These are phyloP conservation scores for Protobothrops mucrosquamatus DNA, from an alignment of 2,113 vertebrate species.

Conservation along the genomic window DNA sequence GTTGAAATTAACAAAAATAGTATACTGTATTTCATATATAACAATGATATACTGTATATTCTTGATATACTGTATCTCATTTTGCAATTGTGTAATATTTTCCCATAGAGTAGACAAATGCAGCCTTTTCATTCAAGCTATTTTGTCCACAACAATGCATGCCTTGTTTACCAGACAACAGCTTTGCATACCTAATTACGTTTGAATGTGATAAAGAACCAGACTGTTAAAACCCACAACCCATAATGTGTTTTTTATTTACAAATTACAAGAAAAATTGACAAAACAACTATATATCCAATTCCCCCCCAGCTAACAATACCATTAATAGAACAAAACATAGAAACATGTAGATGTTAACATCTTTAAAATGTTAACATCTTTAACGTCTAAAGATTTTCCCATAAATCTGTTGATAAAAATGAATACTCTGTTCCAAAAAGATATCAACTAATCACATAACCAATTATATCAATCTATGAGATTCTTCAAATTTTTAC, in stretches of 20 bases:
- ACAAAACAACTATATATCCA: not conserved
- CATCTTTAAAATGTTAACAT: not conserved
- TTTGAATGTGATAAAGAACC: not conserved
- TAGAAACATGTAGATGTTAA: not conserved
- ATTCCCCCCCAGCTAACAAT: not conserved
- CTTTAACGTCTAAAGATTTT: not conserved
- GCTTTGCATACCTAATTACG: not conserved
- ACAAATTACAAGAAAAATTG: not conserved
- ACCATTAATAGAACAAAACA: not conserved
- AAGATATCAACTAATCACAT: not conserved
- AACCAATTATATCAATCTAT: not conserved
- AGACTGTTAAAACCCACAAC: not conserved
- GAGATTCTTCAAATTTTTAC: not conserved
- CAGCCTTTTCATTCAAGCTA: not conserved
- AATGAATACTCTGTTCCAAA: not conserved
- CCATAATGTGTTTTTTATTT: not conserved
- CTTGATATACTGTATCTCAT: not conserved
- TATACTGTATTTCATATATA: not conserved
- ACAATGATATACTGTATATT: not conserved
- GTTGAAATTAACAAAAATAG: not conserved
- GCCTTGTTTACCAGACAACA: not conserved
- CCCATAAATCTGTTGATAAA: not conserved
- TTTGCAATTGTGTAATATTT: not conserved
- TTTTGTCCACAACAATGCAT: not conserved
- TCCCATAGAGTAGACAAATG: not conserved